Percentiles rank a stretch among this genome's conserved stretches.
Conservation (phyloP, 2,113 vertebrate species). For the Silurus meridionalis region DNA sequence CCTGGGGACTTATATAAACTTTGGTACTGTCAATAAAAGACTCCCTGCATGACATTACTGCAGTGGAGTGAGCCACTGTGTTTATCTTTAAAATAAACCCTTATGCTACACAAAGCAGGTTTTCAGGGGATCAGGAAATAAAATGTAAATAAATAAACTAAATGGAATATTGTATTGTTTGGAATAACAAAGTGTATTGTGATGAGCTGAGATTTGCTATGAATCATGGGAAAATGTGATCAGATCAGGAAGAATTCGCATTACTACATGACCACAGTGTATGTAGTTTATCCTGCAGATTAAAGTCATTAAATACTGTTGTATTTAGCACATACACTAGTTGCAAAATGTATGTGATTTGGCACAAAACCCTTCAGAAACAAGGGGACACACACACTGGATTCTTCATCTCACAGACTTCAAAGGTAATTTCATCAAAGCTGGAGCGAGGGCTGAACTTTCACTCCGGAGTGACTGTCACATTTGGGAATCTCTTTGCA, state of each 20-base stretch:
- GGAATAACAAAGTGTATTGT: neutral
- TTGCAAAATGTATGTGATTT: neutral
- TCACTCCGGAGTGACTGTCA: slow-evolving; percentile 23
- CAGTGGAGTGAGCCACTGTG: too few species aligned
- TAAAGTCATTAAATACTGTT: neutral
- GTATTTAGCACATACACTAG: neutral
- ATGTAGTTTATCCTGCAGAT: neutral
- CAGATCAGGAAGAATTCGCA: neutral
- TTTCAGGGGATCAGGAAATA: too few species aligned
- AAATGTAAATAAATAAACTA: too few species aligned
- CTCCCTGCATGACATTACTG: too few species aligned
- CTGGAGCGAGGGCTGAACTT: neutral
- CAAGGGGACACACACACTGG: neutral
- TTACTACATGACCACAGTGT: neutral
- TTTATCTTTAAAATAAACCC: too few species aligned
- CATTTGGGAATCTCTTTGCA: slow-evolving; percentile 30
- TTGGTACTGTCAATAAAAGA: too few species aligned
- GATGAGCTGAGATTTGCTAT: neutral
- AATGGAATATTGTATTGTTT: neutral
- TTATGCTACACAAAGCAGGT: too few species aligned
- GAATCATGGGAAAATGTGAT: neutral
- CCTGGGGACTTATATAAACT: too few species aligned
- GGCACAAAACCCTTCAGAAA: slow-evolving; percentile 5
- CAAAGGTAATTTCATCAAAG: slow-evolving; percentile 20
- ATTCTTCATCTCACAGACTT: neutral